These are phyloP conservation scores for Poecile atricapillus DNA, from an alignment of 2,113 vertebrate species.

Conservation along the genomic window DNA sequence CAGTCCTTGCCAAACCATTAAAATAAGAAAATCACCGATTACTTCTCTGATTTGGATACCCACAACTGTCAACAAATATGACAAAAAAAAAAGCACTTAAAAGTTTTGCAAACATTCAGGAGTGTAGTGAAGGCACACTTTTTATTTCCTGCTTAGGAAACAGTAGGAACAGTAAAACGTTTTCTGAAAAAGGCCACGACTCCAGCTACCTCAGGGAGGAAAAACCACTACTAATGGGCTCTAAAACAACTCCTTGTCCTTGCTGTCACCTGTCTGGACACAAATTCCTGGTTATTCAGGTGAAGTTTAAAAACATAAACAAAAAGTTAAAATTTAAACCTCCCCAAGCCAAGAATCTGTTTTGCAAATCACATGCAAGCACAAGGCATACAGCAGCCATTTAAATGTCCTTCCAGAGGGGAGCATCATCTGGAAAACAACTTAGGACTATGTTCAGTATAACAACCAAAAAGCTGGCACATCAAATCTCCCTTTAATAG, in stretches of 20 bases:
- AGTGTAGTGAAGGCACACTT: not conserved
- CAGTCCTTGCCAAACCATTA: not conserved
- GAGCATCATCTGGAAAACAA: not conserved
- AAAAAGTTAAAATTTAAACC: not conserved
- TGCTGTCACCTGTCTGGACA: not conserved
- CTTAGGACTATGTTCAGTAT: not conserved
- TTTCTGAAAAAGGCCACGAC: not conserved
- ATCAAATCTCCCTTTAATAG: not conserved
- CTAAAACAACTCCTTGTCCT: not conserved
- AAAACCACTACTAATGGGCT: not conserved
- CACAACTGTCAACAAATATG: not conserved
- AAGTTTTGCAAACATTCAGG: not conserved
- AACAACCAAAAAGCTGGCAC: not conserved
- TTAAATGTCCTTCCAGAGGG: not conserved
- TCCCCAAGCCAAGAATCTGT: not conserved
- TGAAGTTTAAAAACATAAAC: not conserved
- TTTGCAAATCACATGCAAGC: not conserved
- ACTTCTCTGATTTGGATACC: not conserved
- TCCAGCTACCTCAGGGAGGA: not conserved
- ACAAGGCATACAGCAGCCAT: not conserved
- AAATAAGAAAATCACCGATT: not conserved
- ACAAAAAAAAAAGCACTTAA: rapidly evolving
- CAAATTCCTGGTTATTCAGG: not conserved
- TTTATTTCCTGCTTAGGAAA: not conserved
- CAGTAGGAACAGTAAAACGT: not conserved